These are phyloP conservation scores for Coptodon rendalli DNA, from an alignment of 2,113 vertebrate species.

Conservation along the genomic window DNA sequence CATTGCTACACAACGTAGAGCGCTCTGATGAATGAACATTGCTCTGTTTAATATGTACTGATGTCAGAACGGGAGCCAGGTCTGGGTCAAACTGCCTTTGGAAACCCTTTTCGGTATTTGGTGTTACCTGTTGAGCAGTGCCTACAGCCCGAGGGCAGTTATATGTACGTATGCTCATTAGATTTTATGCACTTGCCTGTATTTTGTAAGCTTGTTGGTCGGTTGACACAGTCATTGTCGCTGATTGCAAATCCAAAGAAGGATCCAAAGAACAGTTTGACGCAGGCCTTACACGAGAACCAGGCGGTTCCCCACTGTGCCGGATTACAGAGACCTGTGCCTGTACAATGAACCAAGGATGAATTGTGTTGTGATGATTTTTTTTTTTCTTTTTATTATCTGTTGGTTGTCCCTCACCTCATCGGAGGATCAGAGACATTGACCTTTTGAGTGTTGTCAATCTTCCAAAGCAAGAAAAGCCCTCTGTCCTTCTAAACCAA, in stretches of 20 bases:
- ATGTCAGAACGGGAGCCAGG: constrained; percentile 23
- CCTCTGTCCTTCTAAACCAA: constrained; percentile 19
- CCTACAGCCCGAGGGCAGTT: not conserved
- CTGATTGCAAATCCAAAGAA: not conserved
- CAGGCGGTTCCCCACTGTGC: not conserved
- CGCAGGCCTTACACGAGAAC: not conserved
- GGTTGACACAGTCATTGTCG: not conserved
- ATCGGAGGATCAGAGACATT: constrained; percentile 55
- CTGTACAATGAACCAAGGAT: constrained; percentile 56
- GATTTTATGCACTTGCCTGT: not conserved
- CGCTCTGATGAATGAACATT: constrained; percentile 9
- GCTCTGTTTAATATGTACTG: constrained; percentile 7
- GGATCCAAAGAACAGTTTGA: constrained; percentile 4
- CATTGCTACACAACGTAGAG: constrained; percentile 21
- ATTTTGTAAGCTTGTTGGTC: not conserved
- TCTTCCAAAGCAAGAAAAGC: constrained; percentile 27
- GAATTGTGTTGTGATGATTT: constrained; percentile 34
- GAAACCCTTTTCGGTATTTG: not conserved
- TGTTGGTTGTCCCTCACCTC: constrained; percentile 22
- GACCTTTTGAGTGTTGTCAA: constrained; percentile 35
- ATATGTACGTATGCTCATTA: not conserved
- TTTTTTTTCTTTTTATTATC: not conserved
- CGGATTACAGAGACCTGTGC: constrained; percentile 57
- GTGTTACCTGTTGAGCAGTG: not conserved
- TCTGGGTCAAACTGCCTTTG: constrained; percentile 7